Conservation (phyloP, 2,797 vertebrate species). For the Chaenodraco wilsoni region DNA sequence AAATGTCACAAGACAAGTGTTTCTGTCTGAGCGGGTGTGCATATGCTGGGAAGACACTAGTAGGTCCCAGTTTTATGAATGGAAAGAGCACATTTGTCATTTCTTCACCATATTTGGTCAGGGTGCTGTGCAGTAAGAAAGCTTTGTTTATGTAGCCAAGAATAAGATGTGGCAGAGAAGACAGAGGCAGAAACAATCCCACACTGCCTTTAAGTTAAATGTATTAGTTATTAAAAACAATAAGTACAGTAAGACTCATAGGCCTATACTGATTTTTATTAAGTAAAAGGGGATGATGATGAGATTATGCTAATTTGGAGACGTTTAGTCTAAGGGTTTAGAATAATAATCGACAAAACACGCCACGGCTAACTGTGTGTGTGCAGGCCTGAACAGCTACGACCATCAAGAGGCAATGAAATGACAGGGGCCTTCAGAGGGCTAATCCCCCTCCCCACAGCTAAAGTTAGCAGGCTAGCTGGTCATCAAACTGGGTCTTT, state of each 20-base stretch:
- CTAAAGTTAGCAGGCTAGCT: conserved; percentile 75
- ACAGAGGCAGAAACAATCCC: conserved; percentile 52
- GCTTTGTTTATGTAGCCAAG: conserved; percentile 78
- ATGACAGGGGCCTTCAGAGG: conserved; percentile 74
- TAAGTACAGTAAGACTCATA: conserved; percentile 23
- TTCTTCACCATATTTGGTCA: conserved; percentile 85
- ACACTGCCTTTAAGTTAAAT: conserved; percentile 45
- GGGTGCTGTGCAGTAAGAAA: conserved; percentile 67
- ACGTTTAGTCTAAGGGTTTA: background rate
- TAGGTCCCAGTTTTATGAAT: conserved; percentile 80
- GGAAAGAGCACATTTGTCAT: conserved; percentile 79
- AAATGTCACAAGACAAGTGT: conserved; percentile 33
- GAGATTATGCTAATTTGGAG: conserved; percentile 29
- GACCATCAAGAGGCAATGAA: conserved; percentile 67
- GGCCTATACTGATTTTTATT: conserved; percentile 22
- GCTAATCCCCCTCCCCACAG: conserved; percentile 72
- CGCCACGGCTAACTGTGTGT: conserved; percentile 28
- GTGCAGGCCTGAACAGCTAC: conserved; percentile 56
- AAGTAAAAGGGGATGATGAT: conserved; percentile 19
- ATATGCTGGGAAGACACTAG: conserved; percentile 52
- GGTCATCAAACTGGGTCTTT: conserved; percentile 32
- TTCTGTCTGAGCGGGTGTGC: conserved; percentile 5
- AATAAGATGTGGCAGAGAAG: conserved; percentile 74
- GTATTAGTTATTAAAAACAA: conserved; percentile 53
- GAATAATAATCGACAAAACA: conserved; percentile 11